A percentile compares a stretch with the other conserved stretches of the same genome.
phyloP scores from a whole-genome alignment of 2,888 invertebrate genomes.

The Drosophila meridiana region DNA sequence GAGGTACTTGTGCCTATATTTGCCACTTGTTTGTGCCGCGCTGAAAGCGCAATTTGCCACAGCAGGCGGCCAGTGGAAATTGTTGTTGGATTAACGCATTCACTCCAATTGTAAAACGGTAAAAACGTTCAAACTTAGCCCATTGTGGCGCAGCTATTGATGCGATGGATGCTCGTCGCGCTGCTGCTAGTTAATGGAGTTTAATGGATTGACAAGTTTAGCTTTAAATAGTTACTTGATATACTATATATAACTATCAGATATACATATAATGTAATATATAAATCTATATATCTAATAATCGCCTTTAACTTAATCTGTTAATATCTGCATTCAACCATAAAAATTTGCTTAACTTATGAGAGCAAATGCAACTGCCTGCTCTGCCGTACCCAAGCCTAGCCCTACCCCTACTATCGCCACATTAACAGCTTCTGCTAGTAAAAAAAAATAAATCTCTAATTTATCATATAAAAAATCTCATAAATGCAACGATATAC shows the following conservation, averaged over 20 bases:
- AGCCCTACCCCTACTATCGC: no score
- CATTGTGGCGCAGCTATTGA: not conserved
- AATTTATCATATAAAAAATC: conserved; percentile 18
- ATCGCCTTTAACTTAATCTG: not conserved
- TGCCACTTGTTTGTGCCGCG: conserved; percentile 67
- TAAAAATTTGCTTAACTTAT: not conserved
- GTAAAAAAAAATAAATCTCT: conserved; percentile 13
- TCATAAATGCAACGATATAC: conserved; percentile 1
- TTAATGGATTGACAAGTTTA: not conserved
- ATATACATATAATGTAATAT: not conserved
- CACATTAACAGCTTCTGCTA: not conserved
- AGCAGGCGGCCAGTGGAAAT: conserved; percentile 11
- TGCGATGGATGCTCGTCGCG: not conserved
- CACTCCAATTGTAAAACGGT: conserved; percentile 7
- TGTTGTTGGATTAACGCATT: conserved; percentile 40
- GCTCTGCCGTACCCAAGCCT: not conserved
- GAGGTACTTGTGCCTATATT: conserved; percentile 67
- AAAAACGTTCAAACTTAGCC: conserved; percentile 12
- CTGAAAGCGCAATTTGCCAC: conserved; percentile 39
- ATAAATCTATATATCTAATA: not conserved
- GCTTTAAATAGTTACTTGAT: not conserved
- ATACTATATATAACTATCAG: not conserved
- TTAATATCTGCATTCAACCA: not conserved
- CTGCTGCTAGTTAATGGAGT: not conserved
- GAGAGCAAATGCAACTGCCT: not conserved